These are phyloP conservation scores for Anniella stebbinsi DNA, from an alignment of 2,797 vertebrate genomes.

Conservation along the genomic window DNA sequence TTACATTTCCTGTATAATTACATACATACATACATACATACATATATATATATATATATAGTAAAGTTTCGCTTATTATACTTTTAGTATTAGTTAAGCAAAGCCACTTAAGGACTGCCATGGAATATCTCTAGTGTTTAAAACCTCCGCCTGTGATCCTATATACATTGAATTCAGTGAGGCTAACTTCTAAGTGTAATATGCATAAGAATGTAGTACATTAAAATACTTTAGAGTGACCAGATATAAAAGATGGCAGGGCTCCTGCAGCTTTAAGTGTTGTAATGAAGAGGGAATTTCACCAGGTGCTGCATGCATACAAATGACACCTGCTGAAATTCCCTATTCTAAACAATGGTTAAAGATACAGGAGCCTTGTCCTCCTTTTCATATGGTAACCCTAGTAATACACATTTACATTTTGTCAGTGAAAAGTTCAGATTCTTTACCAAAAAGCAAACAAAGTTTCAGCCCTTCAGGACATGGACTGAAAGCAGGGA, in stretches of 20 bases:
- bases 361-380: too few relatives aligned
- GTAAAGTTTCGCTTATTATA: not conserved
- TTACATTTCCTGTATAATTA: not conserved
- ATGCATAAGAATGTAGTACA: not conserved
- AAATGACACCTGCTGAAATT: too few relatives aligned
- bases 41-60: too few relatives aligned
- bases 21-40: too few relatives aligned
- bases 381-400: too few relatives aligned
- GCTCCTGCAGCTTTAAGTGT: too few relatives aligned
- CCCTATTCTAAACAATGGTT: too few relatives aligned
- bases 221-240: too few relatives aligned
- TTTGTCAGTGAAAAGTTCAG: not conserved
- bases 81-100: slow-evolving; percentile 14
- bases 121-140: not conserved
- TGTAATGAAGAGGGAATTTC: too few relatives aligned
- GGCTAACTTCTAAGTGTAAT: not conserved
- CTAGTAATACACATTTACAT: not conserved
- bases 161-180: not conserved
- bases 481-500: not conserved
- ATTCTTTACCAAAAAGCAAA: not conserved
- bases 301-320: too few relatives aligned
- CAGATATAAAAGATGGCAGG: too few relatives aligned
- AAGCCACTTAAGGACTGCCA: not conserved
- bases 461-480: not conserved
- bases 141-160: not conserved